Conservation (phyloP, 1,140 invertebrate species). For the Trissolcus basalis region DNA sequence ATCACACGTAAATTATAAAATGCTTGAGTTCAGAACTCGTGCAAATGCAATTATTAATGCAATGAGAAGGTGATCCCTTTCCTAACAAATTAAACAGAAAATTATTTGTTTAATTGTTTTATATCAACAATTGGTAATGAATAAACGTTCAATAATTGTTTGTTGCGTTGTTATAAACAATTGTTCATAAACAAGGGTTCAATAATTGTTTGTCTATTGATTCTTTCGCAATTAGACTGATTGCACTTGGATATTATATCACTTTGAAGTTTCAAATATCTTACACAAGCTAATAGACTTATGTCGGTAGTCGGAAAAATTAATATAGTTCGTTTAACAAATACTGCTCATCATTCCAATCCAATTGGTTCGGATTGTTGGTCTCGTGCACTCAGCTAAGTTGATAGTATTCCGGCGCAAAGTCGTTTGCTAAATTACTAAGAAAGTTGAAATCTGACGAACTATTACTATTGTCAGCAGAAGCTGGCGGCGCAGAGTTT, state of each 20-base stretch:
- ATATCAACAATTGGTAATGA: no score
- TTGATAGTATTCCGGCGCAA: slow-evolving; percentile 93
- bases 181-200: no score
- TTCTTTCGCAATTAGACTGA: no score
- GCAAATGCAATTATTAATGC: not conserved
- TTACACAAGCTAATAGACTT: slow-evolving; percentile 21
- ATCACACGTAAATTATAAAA: no score
- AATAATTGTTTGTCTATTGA: slow-evolving; percentile 1
- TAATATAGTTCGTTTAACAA: slow-evolving; percentile 72
- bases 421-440: slow-evolving; percentile 92
- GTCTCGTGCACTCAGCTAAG: slow-evolving; percentile 77
- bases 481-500: slow-evolving; percentile 75
- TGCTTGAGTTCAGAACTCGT: not conserved
- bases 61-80: no score
- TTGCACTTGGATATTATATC: slow-evolving; percentile 51
- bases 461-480: slow-evolving; percentile 89
- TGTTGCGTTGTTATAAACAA: no score
- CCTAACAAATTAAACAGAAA: not conserved
- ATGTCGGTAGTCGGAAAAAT: slow-evolving; percentile 1
- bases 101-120: no score
- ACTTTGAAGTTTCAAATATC: slow-evolving; percentile 28
- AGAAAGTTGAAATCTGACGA: slow-evolving; percentile 94
- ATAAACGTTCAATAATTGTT: no score
- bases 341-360: slow-evolving; percentile 73
- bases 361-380: slow-evolving; percentile 65